These are phyloP conservation scores for Cervus canadensis DNA, from an alignment of 2,113 vertebrate species.

Conservation along the genomic window DNA sequence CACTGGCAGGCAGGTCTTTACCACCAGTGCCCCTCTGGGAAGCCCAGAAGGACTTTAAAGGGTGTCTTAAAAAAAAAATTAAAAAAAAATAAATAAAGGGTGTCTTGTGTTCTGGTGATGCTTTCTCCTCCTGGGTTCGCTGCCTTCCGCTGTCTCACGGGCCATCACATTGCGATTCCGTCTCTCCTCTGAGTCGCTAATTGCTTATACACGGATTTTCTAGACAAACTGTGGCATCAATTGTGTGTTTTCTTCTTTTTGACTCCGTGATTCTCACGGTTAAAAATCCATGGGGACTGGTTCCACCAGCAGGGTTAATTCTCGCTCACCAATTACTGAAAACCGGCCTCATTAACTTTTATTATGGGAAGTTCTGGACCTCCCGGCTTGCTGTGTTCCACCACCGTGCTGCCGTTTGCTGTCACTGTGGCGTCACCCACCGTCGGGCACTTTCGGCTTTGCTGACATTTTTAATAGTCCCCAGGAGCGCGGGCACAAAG, in stretches of 20 bases:
- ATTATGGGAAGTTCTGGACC: background rate
- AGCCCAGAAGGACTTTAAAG: too few relatives aligned
- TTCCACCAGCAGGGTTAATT: background rate
- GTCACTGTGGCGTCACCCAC: background rate
- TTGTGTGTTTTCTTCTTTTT: background rate
- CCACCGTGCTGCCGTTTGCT: fast-evolving
- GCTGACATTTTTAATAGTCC: background rate
- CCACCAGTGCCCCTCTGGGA: background rate
- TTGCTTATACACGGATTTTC: background rate
- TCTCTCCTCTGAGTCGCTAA: fast-evolving
- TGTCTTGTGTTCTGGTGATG: background rate
- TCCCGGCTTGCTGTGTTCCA: fast-evolving
- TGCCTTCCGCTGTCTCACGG: background rate
- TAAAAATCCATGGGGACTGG: background rate
- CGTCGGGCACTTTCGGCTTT: background rate
- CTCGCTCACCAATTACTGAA: background rate
- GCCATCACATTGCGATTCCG: fast-evolving
- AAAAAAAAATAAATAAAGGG: too few relatives aligned
- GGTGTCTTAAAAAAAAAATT: background rate
- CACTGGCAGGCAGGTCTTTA: background rate
- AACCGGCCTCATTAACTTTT: background rate
- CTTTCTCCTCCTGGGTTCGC: background rate
- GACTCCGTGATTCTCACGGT: background rate
- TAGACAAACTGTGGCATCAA: background rate
- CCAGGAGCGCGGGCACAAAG: fast-evolving